Evolutionary conservation across 2,113 vertebrate species (phyloP).

Genomic region (Malaclemys terrapin): DNA sequence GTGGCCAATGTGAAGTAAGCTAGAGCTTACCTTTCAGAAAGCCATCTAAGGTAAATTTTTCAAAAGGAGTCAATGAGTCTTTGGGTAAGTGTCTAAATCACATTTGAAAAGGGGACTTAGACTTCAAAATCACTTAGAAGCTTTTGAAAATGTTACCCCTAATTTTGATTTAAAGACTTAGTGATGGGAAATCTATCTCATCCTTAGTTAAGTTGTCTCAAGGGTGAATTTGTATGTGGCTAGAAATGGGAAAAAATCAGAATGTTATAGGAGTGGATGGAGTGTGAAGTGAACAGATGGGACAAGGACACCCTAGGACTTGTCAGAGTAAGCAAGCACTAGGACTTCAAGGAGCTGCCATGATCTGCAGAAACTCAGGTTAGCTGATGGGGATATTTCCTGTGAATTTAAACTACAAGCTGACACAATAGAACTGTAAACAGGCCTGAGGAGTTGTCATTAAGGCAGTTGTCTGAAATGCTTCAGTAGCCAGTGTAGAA

Average conservation of each 20-base stretch:
- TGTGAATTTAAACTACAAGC: not conserved
- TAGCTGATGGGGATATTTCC: constrained; percentile 10
- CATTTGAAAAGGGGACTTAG: not conserved
- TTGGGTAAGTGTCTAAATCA: not conserved
- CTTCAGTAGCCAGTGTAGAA: not conserved
- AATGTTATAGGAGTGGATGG: constrained; percentile 45
- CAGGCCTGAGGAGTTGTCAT: not conserved
- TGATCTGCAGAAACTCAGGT: constrained; percentile 1
- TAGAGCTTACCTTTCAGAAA: not conserved
- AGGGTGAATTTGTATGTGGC: constrained; percentile 29
- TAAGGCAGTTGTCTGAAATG: not conserved
- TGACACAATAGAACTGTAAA: not conserved
- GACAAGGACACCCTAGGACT: constrained; percentile 37
- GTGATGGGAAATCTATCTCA: not conserved
- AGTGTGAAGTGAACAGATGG: constrained; percentile 30
- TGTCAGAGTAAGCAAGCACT: constrained; percentile 12
- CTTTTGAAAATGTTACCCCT: not conserved
- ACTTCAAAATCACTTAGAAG: not conserved
- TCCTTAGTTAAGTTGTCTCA: not conserved
- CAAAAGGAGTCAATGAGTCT: not conserved
- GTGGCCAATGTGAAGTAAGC: not conserved
- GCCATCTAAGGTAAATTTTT: not conserved
- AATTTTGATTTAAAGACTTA: not conserved
- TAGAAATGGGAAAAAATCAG: constrained; percentile 41
- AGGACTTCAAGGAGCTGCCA: constrained; percentile 46